Evolutionary conservation across 2,797 vertebrate species (phyloP).

Genomic region (Poecilia gillii): DNA sequence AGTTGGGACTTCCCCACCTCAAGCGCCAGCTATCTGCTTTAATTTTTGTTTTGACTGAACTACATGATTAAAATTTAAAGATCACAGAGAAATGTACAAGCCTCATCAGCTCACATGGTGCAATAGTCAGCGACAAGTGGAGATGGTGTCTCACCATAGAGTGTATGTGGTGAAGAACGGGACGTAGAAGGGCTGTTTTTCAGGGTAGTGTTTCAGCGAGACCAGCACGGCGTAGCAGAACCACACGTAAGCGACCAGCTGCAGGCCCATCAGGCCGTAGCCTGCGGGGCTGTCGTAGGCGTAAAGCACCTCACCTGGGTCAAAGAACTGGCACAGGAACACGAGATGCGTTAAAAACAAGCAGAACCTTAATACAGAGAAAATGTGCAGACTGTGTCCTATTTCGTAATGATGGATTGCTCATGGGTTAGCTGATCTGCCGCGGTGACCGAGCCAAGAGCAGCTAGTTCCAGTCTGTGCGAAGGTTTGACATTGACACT

Average conservation of each 20-base stretch:
- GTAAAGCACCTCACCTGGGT: conserved; percentile 92
- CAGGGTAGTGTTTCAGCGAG: conserved; percentile 91
- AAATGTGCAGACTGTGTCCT: conserved; percentile 27
- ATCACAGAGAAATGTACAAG: conserved; percentile 34
- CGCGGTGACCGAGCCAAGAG: conserved; percentile 22
- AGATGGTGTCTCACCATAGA: conserved; percentile 84
- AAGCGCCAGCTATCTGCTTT: conserved; percentile 25
- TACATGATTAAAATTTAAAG: conserved; percentile 66
- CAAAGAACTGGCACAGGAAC: conserved; percentile 85
- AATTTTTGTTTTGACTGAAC: conserved; percentile 39
- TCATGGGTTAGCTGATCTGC: conserved; percentile 37
- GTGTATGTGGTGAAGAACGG: conserved; percentile 95
- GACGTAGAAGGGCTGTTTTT: conserved; percentile 92
- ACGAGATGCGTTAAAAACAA: conserved; percentile 12
- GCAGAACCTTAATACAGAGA: conserved; percentile 19
- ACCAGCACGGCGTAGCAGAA: conserved; percentile 92
- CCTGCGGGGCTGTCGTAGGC: conserved; percentile 92
- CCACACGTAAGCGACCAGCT: conserved; percentile 93
- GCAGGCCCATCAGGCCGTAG: conserved; percentile 90
- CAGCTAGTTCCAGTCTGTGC: conserved; percentile 29
- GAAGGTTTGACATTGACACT: conserved; percentile 58
- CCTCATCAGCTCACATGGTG: conserved; percentile 27
- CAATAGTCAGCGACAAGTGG: conserved; percentile 13
- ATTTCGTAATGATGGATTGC: conserved; percentile 50
- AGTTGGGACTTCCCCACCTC: conserved; percentile 18